phyloP scores from a whole-genome alignment of 2,113 vertebrate genomes.

The Alectura lathami region DNA sequence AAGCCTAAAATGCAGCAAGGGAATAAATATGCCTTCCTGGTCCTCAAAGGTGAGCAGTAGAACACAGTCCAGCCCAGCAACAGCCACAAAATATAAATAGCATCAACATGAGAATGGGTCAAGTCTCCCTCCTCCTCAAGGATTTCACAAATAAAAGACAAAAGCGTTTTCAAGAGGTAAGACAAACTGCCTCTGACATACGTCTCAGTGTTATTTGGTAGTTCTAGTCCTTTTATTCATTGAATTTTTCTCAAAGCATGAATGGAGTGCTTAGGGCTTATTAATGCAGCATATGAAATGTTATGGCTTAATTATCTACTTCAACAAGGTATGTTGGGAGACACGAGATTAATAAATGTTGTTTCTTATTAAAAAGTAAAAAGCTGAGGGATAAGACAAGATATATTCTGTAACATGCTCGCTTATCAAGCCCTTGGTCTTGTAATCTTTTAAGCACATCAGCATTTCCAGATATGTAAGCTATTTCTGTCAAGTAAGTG shows the following conservation, averaged over 20 bases:
- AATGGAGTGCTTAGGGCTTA: neutral
- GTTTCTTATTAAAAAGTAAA: constrained; percentile 7
- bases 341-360: neutral
- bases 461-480: neutral
- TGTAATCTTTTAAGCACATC: neutral
- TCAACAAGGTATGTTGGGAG: neutral
- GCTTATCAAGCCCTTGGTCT: neutral
- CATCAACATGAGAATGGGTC: neutral
- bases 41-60: neutral
- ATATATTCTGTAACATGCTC: neutral
- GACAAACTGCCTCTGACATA: neutral
- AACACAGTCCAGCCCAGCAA: neutral
- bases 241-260: neutral
- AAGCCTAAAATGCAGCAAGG: neutral
- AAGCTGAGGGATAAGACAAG: neutral
- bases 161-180: neutral
- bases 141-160: neutral
- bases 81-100: neutral
- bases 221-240: neutral
- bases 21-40: neutral
- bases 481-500: neutral
- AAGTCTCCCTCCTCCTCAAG: neutral
- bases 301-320: neutral
- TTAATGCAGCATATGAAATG: constrained; percentile 12
- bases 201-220: neutral